phyloP scores from a whole-genome alignment of 53 echinoderm and acorn worm genomes.

The Apostichopus leukothele region DNA sequence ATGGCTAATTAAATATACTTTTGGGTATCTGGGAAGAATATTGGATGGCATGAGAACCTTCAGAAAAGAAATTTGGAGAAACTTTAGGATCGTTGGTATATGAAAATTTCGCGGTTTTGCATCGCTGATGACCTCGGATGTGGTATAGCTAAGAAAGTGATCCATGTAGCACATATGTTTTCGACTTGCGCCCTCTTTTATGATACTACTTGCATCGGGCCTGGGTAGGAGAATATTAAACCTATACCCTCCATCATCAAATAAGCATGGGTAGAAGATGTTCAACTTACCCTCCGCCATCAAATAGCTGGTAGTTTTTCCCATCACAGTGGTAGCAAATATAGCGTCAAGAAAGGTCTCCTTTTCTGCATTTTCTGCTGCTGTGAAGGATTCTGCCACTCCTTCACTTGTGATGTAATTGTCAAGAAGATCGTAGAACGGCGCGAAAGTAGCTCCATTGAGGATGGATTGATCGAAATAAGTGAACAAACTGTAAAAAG shows the following conservation, averaged over 20 bases:
- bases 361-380: slow-evolving; percentile 1
- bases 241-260: not conserved
- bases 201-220: no score
- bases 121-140: no score
- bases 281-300: not conserved
- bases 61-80: no score
- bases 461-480: slow-evolving; percentile 8
- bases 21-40: no score
- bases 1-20: no score
- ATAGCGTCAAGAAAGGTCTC: slow-evolving; percentile 14
- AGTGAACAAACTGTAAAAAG: slow-evolving; percentile 15
- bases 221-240: no score
- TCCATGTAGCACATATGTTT: no score
- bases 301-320: slow-evolving; percentile 22
- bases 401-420: slow-evolving; percentile 34
- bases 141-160: no score
- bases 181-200: no score
- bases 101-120: no score
- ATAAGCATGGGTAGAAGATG: not conserved
- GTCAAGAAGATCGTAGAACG: slow-evolving; percentile 19
- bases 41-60: no score
- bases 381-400: not conserved
- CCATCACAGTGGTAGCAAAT: slow-evolving; percentile 32
- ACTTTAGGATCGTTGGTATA: no score
- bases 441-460: slow-evolving; percentile 1